Percentiles rank a stretch among this genome's conserved stretches.
phyloP scores from a whole-genome alignment of 2,888 invertebrate species.

The Lepidocyrtinus sp. region DNA sequence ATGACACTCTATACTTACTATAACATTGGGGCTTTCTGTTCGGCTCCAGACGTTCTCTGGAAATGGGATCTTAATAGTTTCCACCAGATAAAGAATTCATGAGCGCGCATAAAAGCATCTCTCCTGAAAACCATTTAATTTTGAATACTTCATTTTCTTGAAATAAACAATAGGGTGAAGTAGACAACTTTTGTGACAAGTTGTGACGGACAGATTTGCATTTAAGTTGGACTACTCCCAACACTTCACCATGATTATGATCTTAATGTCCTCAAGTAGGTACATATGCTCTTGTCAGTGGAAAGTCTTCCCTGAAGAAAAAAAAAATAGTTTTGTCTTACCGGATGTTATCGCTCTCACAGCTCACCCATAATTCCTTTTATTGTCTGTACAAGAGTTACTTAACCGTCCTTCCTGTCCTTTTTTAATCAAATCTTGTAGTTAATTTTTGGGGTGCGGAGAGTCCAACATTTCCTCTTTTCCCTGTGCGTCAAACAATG shows the following conservation, averaged over 20 bases:
- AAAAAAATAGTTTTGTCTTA: too few species aligned
- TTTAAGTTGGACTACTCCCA: not conserved
- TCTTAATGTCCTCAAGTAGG: too few species aligned
- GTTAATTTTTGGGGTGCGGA: not conserved
- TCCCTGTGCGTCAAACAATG: too few species aligned
- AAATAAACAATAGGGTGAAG: constrained; percentile 6
- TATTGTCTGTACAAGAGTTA: not conserved
- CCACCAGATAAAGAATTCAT: too few species aligned
- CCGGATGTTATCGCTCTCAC: not conserved
- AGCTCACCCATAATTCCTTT: not conserved
- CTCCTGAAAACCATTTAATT: not conserved
- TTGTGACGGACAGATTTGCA: constrained; percentile 9
- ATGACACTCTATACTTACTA: too few species aligned
- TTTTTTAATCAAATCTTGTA: not conserved
- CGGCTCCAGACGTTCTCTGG: not conserved
- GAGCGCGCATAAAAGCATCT: not conserved
- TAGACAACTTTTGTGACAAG: not conserved
- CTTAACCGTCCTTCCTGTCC: not conserved
- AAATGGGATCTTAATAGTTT: not conserved
- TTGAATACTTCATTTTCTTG: not conserved
- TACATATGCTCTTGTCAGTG: too few species aligned
- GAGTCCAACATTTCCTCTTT: not conserved
- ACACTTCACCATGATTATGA: not conserved
- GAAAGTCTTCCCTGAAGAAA: too few species aligned
- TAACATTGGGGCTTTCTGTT: too few species aligned